These are phyloP conservation scores for Rhinoderma darwinii DNA, from an alignment of 2,113 vertebrate genomes.

Conservation along the genomic window DNA sequence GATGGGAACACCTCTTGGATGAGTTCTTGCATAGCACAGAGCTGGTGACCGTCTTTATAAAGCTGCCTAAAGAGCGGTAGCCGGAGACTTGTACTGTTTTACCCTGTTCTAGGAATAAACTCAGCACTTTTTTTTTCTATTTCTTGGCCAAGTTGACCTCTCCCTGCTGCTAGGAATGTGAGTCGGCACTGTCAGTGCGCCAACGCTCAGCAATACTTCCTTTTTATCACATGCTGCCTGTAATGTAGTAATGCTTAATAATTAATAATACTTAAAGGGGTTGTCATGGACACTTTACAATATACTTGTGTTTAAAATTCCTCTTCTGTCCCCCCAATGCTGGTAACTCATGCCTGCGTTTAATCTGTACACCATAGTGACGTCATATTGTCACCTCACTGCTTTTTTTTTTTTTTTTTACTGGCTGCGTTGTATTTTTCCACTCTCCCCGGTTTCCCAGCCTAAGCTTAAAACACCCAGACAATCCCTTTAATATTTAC, in stretches of 20 bases:
- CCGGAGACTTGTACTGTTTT: not conserved
- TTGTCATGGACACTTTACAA: not conserved
- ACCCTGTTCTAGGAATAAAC: not conserved
- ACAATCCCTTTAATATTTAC: too few species aligned
- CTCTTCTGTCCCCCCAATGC: not conserved
- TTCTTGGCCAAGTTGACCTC: not conserved
- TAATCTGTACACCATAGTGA: not conserved
- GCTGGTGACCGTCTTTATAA: too few species aligned
- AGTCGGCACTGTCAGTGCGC: not conserved
- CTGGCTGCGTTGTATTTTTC: too few species aligned
- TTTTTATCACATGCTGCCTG: not conserved
- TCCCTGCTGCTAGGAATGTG: conserved; percentile 22
- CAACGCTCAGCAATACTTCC: not conserved
- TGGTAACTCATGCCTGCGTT: not conserved
- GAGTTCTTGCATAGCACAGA: too few species aligned
- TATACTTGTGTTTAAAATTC: not conserved
- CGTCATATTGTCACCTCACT: not conserved
- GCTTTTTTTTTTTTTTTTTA: not conserved
- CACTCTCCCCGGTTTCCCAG: too few species aligned
- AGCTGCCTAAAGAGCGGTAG: too few species aligned
- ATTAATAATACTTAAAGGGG: not conserved
- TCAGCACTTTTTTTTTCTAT: not conserved
- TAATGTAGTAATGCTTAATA: not conserved
- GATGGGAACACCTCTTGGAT: too few species aligned
- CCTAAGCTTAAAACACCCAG: too few species aligned